A percentile compares a stretch with the other conserved stretches of the same genome.
Conservation (phyloP, 2,888 invertebrate species). For the Andrena camellia region DNA sequence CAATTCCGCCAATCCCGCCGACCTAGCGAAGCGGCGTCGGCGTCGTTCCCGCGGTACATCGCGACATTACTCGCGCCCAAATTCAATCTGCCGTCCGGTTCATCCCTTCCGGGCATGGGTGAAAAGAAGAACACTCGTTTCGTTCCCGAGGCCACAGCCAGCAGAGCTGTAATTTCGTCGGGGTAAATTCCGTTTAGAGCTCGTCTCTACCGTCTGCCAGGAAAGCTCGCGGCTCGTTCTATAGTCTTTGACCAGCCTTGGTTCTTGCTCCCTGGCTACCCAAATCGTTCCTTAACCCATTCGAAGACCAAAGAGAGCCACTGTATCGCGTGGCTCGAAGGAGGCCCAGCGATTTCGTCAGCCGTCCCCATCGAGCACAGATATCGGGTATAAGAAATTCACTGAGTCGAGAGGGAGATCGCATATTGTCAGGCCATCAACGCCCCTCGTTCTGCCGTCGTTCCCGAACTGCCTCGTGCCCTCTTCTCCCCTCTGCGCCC, state of each 20-base stretch:
- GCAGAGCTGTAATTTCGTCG: conserved; percentile 49
- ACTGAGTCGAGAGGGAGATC: conserved; percentile 76
- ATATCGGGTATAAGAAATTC: conserved; percentile 75
- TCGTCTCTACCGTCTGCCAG: not conserved
- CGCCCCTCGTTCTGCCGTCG: conserved; percentile 56
- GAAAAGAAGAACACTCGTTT: conserved; percentile 39
- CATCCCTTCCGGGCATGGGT: conserved; percentile 35
- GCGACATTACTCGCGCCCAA: conserved; percentile 44
- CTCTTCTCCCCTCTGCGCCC: conserved; percentile 40
- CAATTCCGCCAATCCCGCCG: conserved; percentile 75
- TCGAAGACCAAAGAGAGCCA: not conserved
- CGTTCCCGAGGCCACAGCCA: conserved; percentile 12
- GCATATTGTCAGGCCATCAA: conserved; percentile 82
- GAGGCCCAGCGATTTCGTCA: conserved; percentile 67
- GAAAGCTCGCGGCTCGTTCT: conserved; percentile 24
- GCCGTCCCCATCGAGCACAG: conserved; percentile 56
- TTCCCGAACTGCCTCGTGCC: conserved; percentile 33
- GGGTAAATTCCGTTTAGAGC: conserved; percentile 45
- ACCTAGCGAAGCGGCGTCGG: conserved; percentile 15
- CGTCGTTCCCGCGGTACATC: conserved; percentile 24
- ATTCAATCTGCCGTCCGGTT: conserved; percentile 68
- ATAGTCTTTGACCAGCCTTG: not conserved
- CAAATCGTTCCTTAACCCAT: conserved; percentile 29
- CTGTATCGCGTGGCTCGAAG: conserved; percentile 58
- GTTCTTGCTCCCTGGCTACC: not conserved